phyloP scores from a whole-genome alignment of 2,113 vertebrate genomes.

The Datnioides undecimradiatus region DNA sequence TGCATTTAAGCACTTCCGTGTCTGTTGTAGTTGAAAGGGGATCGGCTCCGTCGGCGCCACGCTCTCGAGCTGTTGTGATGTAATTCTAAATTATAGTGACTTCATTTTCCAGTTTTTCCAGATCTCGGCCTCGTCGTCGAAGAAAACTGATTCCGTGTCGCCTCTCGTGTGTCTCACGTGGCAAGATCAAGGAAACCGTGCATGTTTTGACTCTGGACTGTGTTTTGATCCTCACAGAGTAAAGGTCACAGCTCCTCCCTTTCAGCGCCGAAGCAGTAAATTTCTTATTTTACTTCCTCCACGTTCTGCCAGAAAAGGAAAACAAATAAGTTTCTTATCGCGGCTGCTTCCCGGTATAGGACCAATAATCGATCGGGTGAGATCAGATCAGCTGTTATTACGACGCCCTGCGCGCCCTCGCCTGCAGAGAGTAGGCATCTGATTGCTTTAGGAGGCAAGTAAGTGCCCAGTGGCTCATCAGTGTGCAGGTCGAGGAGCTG shows the following conservation, averaged over 20 bases:
- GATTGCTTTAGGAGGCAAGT: slow-evolving; percentile 34
- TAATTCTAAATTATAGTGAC: background rate
- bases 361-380: background rate
- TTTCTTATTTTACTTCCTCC: slow-evolving; percentile 7
- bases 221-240: too few relatives aligned
- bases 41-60: too few relatives aligned
- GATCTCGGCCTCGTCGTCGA: background rate
- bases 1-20: too few relatives aligned
- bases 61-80: background rate
- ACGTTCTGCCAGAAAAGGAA: background rate
- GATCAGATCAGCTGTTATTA: too few relatives aligned
- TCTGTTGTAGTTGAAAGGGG: too few relatives aligned
- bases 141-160: background rate
- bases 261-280: slow-evolving; percentile 28
- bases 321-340: slow-evolving; percentile 1
- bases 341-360: background rate
- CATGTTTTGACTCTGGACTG: background rate
- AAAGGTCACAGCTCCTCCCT: slow-evolving; percentile 48
- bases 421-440: background rate
- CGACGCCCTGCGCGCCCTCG: background rate
- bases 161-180: background rate
- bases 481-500: slow-evolving; percentile 23
- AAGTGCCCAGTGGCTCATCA: slow-evolving; percentile 16
- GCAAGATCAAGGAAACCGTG: background rate
- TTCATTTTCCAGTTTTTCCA: background rate